phyloP scores from a whole-genome alignment of 2,797 vertebrate genomes.

The Chrysocyon brachyurus region DNA sequence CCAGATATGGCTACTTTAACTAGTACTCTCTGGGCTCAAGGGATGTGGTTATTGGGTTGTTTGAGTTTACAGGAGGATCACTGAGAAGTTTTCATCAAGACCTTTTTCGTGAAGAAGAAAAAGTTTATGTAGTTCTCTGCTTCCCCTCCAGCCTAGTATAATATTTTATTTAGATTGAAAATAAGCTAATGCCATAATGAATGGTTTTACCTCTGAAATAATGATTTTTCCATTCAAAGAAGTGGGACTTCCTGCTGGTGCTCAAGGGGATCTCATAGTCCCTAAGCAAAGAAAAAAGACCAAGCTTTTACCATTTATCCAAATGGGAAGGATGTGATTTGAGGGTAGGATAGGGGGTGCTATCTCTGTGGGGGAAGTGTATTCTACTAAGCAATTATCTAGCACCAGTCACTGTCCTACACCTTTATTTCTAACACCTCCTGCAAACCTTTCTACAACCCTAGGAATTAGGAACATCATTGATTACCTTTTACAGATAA shows the following conservation, averaged over 20 bases:
- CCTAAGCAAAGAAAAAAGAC: background rate
- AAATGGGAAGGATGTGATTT: background rate
- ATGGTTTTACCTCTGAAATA: background rate
- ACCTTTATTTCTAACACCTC: background rate
- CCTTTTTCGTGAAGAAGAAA: background rate
- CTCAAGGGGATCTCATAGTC: background rate
- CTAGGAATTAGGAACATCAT: background rate
- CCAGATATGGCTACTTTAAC: background rate
- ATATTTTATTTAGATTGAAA: slow-evolving; percentile 25
- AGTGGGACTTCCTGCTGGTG: background rate
- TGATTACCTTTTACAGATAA: background rate
- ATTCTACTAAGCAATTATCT: background rate
- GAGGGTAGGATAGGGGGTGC: background rate
- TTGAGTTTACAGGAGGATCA: background rate
- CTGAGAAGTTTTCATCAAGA: background rate
- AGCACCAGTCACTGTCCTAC: background rate
- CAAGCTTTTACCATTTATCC: background rate
- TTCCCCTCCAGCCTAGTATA: background rate
- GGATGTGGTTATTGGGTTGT: background rate
- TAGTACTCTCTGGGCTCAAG: background rate
- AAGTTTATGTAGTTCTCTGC: background rate
- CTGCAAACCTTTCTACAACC: background rate
- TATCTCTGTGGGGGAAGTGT: background rate
- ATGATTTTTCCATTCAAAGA: slow-evolving; percentile 49
- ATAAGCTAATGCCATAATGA: background rate